These are phyloP conservation scores for Archaeoteleia sp. DNA, from an alignment of 2,888 invertebrate species.

Conservation along the genomic window DNA sequence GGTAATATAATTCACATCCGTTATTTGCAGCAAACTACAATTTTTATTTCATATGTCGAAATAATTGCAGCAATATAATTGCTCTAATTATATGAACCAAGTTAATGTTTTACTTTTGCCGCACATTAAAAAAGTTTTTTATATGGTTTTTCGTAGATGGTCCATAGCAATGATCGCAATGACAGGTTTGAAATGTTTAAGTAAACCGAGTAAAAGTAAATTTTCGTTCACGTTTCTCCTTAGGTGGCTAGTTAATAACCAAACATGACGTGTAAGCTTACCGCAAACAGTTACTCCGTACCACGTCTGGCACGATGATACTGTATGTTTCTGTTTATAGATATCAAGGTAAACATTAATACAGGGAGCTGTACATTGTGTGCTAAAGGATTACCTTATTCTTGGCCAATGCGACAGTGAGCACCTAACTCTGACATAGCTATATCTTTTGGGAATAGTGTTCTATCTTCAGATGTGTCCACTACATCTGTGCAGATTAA, in stretches of 20 bases:
- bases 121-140: too few species aligned
- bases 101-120: too few species aligned
- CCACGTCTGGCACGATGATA: constrained; percentile 43
- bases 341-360: constrained; percentile 74
- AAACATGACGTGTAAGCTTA: constrained; percentile 58
- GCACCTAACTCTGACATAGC: constrained; percentile 37
- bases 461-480: constrained; percentile 7
- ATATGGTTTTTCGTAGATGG: too few species aligned
- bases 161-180: too few species aligned
- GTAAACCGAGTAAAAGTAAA: too few species aligned
- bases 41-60: too few species aligned
- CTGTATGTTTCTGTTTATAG: constrained; percentile 70
- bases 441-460: constrained; percentile 33
- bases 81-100: too few species aligned
- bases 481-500: constrained; percentile 10
- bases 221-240: constrained; percentile 4
- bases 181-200: too few species aligned
- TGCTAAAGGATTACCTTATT: constrained; percentile 72
- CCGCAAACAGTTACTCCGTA: constrained; percentile 51
- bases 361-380: constrained; percentile 63
- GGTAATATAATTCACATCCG: neutral
- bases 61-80: too few species aligned
- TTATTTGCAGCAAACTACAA: too few species aligned
- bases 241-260: constrained; percentile 72
- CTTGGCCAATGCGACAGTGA: constrained; percentile 65